Evolutionary conservation across 2,888 invertebrate genomes (phyloP).

Genomic region (Yponomeuta cagnagella): DNA sequence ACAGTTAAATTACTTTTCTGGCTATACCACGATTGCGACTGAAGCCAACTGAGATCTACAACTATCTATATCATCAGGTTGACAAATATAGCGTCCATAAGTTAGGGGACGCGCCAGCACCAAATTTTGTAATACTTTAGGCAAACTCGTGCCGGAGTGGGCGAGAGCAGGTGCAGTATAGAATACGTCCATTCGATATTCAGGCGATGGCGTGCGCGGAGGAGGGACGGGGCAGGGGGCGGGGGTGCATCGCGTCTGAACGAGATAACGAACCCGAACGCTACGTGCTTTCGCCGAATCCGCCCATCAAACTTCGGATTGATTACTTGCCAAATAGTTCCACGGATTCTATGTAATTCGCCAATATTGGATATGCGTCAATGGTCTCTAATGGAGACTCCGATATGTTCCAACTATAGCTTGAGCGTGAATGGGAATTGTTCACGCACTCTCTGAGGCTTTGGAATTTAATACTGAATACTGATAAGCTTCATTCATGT

Average conservation of each 20-base stretch:
- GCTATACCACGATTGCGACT: too few species aligned
- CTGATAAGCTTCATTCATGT: background rate
- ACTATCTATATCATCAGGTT: constrained; percentile 51
- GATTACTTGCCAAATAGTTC: constrained; percentile 51
- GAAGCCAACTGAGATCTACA: constrained; percentile 20
- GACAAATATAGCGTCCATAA: constrained; percentile 55
- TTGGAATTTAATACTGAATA: background rate
- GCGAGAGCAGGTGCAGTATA: constrained; percentile 60
- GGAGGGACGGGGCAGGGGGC: constrained; percentile 25
- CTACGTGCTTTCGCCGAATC: constrained; percentile 44
- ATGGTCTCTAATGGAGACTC: constrained; percentile 6
- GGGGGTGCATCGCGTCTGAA: constrained; percentile 29
- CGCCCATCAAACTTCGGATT: constrained; percentile 53
- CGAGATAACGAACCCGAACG: constrained; percentile 30
- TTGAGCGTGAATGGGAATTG: background rate
- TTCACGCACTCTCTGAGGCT: background rate
- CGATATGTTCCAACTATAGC: background rate
- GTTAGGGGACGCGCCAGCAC: constrained; percentile 44
- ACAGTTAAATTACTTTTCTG: too few species aligned
- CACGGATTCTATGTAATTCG: constrained; percentile 14
- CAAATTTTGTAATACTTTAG: constrained; percentile 67
- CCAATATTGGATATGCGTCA: constrained; percentile 5
- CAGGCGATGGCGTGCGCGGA: constrained; percentile 26
- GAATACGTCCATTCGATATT: constrained; percentile 57
- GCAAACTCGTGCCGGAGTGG: constrained; percentile 61